phyloP scores from a whole-genome alignment of 2,797 vertebrate genomes.

The Brachymystax lenok region DNA sequence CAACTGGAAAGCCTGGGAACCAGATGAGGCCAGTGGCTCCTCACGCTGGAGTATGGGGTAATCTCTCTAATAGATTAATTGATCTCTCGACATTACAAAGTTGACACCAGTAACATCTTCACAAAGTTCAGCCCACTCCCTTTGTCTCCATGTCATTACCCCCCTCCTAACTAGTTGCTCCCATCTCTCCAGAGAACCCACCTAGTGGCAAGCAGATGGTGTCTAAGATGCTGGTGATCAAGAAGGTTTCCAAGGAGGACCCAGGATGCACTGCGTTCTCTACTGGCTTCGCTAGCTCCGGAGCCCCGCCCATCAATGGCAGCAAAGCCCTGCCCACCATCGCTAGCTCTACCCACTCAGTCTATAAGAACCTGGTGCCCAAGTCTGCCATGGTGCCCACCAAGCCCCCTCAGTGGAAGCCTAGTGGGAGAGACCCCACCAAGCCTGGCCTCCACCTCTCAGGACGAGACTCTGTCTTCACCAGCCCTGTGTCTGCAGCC shows the following conservation, averaged over 20 bases:
- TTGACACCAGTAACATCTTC: background rate
- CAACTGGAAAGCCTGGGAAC: constrained; percentile 90
- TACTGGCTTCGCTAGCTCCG: constrained; percentile 91
- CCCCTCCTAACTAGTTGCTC: background rate
- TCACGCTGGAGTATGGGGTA: constrained; percentile 98
- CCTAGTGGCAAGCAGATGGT: constrained; percentile 96
- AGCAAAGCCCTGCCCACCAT: constrained; percentile 89
- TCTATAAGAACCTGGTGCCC: constrained; percentile 99
- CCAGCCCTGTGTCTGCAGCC: constrained; percentile 94
- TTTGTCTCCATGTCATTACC: background rate
- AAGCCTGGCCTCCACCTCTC: constrained; percentile 92
- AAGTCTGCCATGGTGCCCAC: constrained; percentile 93
- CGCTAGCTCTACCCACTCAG: constrained; percentile 74
- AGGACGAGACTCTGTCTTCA: constrained; percentile 94
- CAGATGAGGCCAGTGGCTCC: constrained; percentile 90
- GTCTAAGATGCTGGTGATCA: constrained; percentile 99
- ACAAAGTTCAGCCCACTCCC: background rate
- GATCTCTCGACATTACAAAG: background rate
- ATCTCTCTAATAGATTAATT: constrained; percentile 36
- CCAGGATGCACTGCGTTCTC: constrained; percentile 88
- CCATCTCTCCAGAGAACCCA: constrained; percentile 86
- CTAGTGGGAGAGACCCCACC: constrained; percentile 86
- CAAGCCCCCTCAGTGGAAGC: constrained; percentile 90
- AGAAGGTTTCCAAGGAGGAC: constrained; percentile 99
- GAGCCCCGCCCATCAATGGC: constrained; percentile 89